Evolutionary conservation across 2,113 vertebrate species (phyloP).

Genomic region (Macquaria ambigua): DNA sequence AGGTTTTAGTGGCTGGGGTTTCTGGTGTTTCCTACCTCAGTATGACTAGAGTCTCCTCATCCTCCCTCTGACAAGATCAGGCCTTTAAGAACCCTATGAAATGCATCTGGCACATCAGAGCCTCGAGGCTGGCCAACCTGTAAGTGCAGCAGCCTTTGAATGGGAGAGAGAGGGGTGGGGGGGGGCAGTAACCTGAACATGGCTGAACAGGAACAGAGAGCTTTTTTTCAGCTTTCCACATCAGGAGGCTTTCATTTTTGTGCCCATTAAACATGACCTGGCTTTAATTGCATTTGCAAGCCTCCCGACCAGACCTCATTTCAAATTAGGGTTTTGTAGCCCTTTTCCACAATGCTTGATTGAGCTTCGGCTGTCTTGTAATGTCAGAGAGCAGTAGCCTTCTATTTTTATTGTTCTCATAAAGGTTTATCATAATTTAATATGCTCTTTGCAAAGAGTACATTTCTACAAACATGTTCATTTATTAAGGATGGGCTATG

Average conservation of each 20-base stretch:
- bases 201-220: constrained; percentile 52
- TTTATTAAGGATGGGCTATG: background rate
- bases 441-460: constrained; percentile 12
- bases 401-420: constrained; percentile 31
- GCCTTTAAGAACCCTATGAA: constrained; percentile 35
- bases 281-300: constrained; percentile 77
- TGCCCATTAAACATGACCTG: constrained; percentile 76
- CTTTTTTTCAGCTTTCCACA: constrained; percentile 67
- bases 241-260: constrained; percentile 71
- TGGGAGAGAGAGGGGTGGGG: background rate
- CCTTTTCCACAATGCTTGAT: constrained; percentile 54
- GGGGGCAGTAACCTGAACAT: constrained; percentile 55
- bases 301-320: constrained; percentile 65
- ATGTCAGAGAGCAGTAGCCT: constrained; percentile 21
- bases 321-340: constrained; percentile 58
- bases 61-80: constrained; percentile 24
- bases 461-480: constrained; percentile 20
- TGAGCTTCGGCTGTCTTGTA: constrained; percentile 38
- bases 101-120: constrained; percentile 45
- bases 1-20: constrained; percentile 10
- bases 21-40: constrained; percentile 4
- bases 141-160: constrained; percentile 37
- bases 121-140: constrained; percentile 28
- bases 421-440: constrained; percentile 28
- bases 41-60: constrained; percentile 4